Evolutionary conservation across 2,888 invertebrate species (phyloP), one percentile per base, ranked within the genome.

Genomic region (Heliconius charithonia): DNA sequence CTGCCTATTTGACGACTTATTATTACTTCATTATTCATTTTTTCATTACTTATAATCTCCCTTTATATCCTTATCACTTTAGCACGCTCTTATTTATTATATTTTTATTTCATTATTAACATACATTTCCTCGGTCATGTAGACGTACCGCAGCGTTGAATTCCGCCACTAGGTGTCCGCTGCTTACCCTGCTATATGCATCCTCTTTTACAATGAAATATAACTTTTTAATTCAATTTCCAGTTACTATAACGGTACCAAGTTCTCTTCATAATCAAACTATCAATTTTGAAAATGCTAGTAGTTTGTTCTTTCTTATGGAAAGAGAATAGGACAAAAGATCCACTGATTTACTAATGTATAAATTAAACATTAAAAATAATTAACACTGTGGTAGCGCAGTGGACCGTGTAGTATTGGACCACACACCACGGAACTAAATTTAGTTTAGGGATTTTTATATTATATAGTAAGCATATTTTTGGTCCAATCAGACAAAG

Each of bases 331-430:
- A 27, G 13, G 32, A 37, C 67, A n/a, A 37, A n/a, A 67, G n/a
- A 37, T 67, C n/a, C 12, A n/a, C n/a, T n/a, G 6, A 19, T 32
- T 32, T 37, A 67, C 37, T 37, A 37, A 37, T 37, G 37, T n/a
- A 67, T 67, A 67, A 67, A 37, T 37, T n/a, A 67, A 37, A 67
- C n/a, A n/a, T 67, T 37, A 67, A 67, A 67, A 37, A 37, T 67
- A 67, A 32, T 37, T 12, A 67, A 29, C 45, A 19, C 22, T 37
- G 32, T 66, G 9, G 1, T 32, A 66, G 32, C 29, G 66, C 66
- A 66, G 32, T 37, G 32, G 65, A 22, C 29, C 65, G 29, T 65
- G 65, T 65, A 4, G 9, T 19, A 65, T 65, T 25, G 19, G 65
- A 65, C 65, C 19, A 29, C 65, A 65, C 65, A 66, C 22, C 22